Percentiles rank a stretch among this genome's conserved stretches.
These are phyloP conservation scores for Oscheius onirici DNA, from an alignment of 2,888 invertebrate species.

Conservation along the genomic window DNA sequence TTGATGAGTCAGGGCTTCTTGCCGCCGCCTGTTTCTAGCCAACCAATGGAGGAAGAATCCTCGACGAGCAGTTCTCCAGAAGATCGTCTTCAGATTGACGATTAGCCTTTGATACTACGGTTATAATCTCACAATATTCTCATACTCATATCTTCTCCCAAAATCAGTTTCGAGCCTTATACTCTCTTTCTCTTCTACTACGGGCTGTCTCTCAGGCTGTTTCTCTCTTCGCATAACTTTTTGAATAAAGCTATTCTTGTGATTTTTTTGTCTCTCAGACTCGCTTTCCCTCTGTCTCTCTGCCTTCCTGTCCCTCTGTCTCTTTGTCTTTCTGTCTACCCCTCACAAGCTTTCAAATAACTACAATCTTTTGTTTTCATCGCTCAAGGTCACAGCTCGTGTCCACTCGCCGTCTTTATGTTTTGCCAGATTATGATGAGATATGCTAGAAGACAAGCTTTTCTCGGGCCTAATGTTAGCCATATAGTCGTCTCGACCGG, in stretches of 20 bases:
- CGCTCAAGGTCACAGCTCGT: background rate
- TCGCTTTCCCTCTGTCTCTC: conserved; percentile 7
- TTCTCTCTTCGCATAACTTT: conserved; percentile 6
- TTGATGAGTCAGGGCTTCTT: background rate
- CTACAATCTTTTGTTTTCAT: background rate
- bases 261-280: too few species aligned
- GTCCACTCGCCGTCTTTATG: background rate
- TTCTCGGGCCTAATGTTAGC: conserved; percentile 16
- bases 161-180: conserved; percentile 8
- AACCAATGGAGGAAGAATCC: conserved; percentile 19
- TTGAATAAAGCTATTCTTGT: background rate
- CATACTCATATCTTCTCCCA: conserved; percentile 1
- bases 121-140: background rate
- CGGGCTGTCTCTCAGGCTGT: conserved; percentile 25
- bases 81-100: conserved; percentile 23
- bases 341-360: background rate
- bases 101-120: background rate
- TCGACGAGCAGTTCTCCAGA: conserved; percentile 19
- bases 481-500: conserved; percentile 23
- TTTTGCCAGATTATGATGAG: too few species aligned
- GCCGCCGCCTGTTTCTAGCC: background rate
- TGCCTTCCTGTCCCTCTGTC: too few species aligned
- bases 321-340: background rate
- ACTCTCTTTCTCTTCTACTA: background rate
- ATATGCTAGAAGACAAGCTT: too few species aligned